A percentile compares a stretch with the other conserved stretches of the same genome.
Evolutionary conservation across 2,888 invertebrate species (phyloP).

Genomic region (Lasioglossum lativentre): DNA sequence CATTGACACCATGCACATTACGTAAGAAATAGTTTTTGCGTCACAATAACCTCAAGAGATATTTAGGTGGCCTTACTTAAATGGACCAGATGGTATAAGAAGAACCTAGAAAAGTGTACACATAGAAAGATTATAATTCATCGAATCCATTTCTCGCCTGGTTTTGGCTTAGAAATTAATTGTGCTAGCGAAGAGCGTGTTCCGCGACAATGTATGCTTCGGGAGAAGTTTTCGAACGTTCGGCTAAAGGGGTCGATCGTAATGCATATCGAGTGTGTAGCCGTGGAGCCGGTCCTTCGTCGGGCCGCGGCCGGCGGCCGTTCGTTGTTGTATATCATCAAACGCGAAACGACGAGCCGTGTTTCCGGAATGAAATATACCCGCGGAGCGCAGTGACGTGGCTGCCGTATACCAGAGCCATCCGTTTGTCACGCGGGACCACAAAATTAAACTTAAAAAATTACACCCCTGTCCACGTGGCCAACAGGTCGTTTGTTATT

Average conservation of each 20-base stretch:
- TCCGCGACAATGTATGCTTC: background rate
- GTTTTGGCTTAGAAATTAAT: background rate
- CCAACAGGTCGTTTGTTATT: slow-evolving; percentile 73
- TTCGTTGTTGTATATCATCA: slow-evolving; percentile 56
- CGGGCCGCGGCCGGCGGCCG: background rate
- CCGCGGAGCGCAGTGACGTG: slow-evolving; percentile 39
- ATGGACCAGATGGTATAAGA: too few relatives aligned
- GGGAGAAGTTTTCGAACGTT: background rate
- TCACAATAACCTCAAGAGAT: too few relatives aligned
- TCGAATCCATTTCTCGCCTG: background rate
- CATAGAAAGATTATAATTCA: background rate
- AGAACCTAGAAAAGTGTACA: too few relatives aligned
- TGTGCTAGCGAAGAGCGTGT: too few relatives aligned
- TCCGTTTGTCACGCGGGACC: slow-evolving; percentile 74
- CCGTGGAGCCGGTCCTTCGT: background rate
- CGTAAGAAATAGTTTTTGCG: too few relatives aligned
- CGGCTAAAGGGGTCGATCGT: slow-evolving; percentile 6
- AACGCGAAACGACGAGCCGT: slow-evolving; percentile 62
- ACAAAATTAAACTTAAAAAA: slow-evolving; percentile 78
- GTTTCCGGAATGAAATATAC: slow-evolving; percentile 69
- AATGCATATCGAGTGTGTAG: background rate
- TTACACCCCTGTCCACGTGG: slow-evolving; percentile 68
- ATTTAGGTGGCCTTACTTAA: too few relatives aligned
- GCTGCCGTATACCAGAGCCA: slow-evolving; percentile 51
- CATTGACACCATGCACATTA: too few relatives aligned